Evolutionary conservation across 2,113 vertebrate genomes (phyloP), one percentile per base, ranked within the genome.

Genomic region (Ia io): DNA sequence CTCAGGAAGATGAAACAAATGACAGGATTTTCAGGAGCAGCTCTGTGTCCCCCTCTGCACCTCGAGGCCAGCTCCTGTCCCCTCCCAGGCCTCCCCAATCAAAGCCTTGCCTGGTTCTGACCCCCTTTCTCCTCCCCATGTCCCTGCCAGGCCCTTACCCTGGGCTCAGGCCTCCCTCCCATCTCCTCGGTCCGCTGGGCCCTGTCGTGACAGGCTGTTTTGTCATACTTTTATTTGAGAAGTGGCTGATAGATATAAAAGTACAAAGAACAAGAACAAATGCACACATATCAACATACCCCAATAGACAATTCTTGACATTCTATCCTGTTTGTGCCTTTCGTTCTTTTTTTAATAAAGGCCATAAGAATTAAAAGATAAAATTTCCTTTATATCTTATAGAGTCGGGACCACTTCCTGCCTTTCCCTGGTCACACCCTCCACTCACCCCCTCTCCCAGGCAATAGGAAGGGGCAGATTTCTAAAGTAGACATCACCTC

Each of bases 291-390:
- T 47, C 44, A 51, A 51, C 28, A 51, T 0, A 28, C 12, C 44
- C 61, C 32, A 59, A 67, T 4, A 69, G 61, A 44, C 35, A 32
- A 1, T 49, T 65, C 30, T 40, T 84, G n/a, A 47, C 16, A 6
- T 13, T 73, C 42, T 56, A 53, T 70, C 28, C 9, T 14, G 5
- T 12, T 51, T 73, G 56, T 6, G 22, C 32, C 70, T 90, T 89
- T 47, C 40, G 22, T 53, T 84, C 23, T 85, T 88, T 94, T 93
- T 77, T 14, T 18, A 63, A 93, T 53, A 74, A 86, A 96, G 65
- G 12, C 9, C 28, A 67, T 59, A 63, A 53, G 30, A 90, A 53
- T 53, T 85, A 63, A 28, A 32, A 94, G 84, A 77, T 77, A 83
- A 90, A 71, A 13, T 91, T 37, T 69, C 22, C 91, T 73, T 74